Percentiles rank a stretch among this genome's conserved stretches.
Conservation (phyloP, 2,888 invertebrate species). For the Eristalinus sepulchralis region DNA sequence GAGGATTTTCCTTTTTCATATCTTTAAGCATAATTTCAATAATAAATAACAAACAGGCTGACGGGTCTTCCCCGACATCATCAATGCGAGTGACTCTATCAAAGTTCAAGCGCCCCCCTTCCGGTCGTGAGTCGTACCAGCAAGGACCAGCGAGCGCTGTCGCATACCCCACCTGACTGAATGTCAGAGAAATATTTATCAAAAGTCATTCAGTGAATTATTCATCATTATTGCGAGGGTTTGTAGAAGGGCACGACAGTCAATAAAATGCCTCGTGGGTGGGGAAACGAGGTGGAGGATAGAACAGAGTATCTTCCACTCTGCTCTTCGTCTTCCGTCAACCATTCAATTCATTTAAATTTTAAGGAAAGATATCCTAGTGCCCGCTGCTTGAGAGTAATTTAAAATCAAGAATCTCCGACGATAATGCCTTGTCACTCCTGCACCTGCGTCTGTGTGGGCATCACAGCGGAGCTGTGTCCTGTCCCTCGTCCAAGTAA, state of each 20-base stretch:
- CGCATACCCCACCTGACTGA: background rate
- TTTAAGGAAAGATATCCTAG: conserved; percentile 39
- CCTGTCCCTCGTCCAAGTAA: background rate
- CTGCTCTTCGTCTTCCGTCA: background rate
- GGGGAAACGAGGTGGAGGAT: background rate
- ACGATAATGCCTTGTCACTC: conserved; percentile 40
- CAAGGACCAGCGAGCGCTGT: background rate
- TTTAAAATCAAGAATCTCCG: conserved; percentile 46
- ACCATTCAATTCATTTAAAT: conserved; percentile 25
- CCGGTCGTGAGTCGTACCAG: background rate
- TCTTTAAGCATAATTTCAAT: background rate
- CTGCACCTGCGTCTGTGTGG: background rate
- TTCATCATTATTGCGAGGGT: conserved; percentile 41
- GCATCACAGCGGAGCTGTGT: background rate
- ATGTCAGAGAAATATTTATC: conserved; percentile 47
- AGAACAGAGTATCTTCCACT: background rate
- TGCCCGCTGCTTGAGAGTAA: conserved; percentile 39
- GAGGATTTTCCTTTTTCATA: background rate
- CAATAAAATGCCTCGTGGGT: background rate
- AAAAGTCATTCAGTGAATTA: conserved; percentile 58
- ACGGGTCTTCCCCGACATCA: background rate
- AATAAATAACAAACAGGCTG: background rate
- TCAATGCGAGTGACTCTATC: background rate
- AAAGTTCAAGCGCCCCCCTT: background rate
- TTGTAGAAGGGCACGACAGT: conserved; percentile 13